Percentiles rank a stretch among this genome's conserved stretches.
phyloP scores from a whole-genome alignment of 2,888 invertebrate genomes.

The Dryadula phaetusa region DNA sequence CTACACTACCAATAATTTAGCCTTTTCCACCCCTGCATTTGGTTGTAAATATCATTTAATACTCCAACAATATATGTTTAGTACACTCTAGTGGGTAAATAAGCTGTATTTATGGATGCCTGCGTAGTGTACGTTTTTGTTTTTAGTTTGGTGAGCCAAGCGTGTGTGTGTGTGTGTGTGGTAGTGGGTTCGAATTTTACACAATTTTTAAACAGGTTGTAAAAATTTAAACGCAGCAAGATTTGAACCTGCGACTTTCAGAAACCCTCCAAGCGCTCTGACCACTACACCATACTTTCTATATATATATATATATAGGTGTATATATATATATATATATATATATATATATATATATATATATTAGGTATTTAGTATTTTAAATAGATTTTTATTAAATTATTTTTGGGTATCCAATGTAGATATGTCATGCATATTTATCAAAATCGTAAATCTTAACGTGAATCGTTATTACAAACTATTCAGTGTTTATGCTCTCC shows the following conservation, averaged over 20 bases:
- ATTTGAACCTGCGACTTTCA: too few relatives aligned
- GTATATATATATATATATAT: too few relatives aligned
- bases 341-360: too few relatives aligned
- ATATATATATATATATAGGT: too few relatives aligned
- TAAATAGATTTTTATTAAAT: not conserved
- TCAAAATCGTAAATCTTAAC: constrained; percentile 7
- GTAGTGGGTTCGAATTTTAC: not conserved
- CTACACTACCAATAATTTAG: constrained; percentile 15
- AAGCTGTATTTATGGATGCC: constrained; percentile 19
- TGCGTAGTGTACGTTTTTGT: not conserved
- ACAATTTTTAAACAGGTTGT: too few relatives aligned
- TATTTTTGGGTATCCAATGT: not conserved
- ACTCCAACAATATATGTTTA: constrained; percentile 17
- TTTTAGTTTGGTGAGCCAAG: not conserved
- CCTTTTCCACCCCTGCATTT: constrained; percentile 8
- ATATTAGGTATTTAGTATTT: too few relatives aligned
- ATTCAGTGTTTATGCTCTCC: constrained; percentile 15
- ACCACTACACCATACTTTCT: too few relatives aligned
- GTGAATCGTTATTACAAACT: not conserved
- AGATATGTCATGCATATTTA: not conserved
- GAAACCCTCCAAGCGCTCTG: too few relatives aligned
- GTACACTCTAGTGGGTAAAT: constrained; percentile 15
- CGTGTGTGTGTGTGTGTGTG: not conserved
- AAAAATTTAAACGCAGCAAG: too few relatives aligned
- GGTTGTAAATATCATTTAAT: constrained; percentile 24